Evolutionary conservation across 2,888 invertebrate species (phyloP).

Genomic region (Brenthis ino): DNA sequence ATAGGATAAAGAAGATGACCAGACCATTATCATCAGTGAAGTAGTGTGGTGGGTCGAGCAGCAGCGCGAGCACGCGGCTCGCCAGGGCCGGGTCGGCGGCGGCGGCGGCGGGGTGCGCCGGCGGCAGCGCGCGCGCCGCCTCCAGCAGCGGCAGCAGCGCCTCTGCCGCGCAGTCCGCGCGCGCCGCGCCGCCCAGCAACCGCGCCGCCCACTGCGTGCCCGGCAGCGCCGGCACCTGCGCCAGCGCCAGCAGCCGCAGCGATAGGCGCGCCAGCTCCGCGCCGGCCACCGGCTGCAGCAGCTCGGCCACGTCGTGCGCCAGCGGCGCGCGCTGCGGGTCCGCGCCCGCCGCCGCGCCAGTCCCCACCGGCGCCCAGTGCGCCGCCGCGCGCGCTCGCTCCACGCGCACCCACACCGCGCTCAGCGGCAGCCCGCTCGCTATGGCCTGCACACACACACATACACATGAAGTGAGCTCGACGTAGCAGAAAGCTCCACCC

Average conservation of each 20-base stretch:
- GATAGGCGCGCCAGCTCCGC: slow-evolving; percentile 83
- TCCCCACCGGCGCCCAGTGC: slow-evolving; percentile 81
- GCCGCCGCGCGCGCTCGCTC: slow-evolving; percentile 88
- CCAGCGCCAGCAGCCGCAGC: slow-evolving; percentile 78
- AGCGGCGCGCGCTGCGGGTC: slow-evolving; percentile 84
- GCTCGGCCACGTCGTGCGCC: slow-evolving; percentile 86
- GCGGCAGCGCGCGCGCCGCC: slow-evolving; percentile 47
- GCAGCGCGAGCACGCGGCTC: slow-evolving; percentile 45
- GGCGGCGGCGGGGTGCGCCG: slow-evolving; percentile 43
- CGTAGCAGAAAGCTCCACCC: too few relatives aligned
- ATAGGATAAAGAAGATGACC: not conserved
- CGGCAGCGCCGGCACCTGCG: slow-evolving; percentile 51
- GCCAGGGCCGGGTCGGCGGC: slow-evolving; percentile 32
- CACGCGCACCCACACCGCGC: slow-evolving; percentile 88
- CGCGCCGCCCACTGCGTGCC: slow-evolving; percentile 40
- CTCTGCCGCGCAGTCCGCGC: slow-evolving; percentile 43
- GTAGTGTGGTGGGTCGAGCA: slow-evolving; percentile 65
- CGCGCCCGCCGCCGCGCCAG: slow-evolving; percentile 79
- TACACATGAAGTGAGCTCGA: too few relatives aligned
- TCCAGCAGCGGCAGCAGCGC: slow-evolving; percentile 44
- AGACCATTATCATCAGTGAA: slow-evolving; percentile 54
- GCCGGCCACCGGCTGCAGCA: slow-evolving; percentile 86
- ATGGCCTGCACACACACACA: slow-evolving; percentile 46
- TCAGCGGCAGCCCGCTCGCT: slow-evolving; percentile 85
- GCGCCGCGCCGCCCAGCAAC: slow-evolving; percentile 40